Evolutionary conservation across 2,888 invertebrate species (phyloP), one percentile per base, ranked within the genome.

Genomic region (Lissocephala sabroskyi): DNA sequence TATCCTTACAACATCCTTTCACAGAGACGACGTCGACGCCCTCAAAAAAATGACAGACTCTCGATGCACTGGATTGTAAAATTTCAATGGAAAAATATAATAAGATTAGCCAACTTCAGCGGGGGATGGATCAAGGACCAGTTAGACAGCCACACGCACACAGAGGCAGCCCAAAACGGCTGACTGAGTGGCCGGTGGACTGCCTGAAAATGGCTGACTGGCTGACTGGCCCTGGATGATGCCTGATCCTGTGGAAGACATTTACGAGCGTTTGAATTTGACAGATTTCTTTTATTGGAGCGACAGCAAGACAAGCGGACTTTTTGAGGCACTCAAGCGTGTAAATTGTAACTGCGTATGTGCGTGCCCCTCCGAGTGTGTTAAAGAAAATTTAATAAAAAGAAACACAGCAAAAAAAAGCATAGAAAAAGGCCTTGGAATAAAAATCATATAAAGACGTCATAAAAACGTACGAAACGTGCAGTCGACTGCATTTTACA

Each of bases 201-300:
- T 18, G 46, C 9, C 11, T 44, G 49, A 14, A 26, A n/a, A n/a
- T n/a, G 42, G 30, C 45, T 26, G 42, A 35, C 36, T 41, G 41
- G n/a, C 33, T 49, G 28, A 9, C 36, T 44, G 5, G 7, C 3
- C 23, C 23, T 33, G 13, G 3, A 23, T 23, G n/a, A 2, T 41
- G 14, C 19, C 41, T 36, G 32, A 30, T 29, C 33, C 42, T 66
- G 73, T 54, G 50, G 46, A 56, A 64, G 73, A 73, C 73, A 65
- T 73, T 73, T 73, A 73, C 74, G 65, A 76, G 65, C 65, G 52
- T 59, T 65, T 67, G 65, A 73, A 61, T 73, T 73, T 73, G 73
- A 73, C 74, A 73, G 70, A 73, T 73, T 70, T 73, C 59, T 64
- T 73, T 66, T 68, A 66, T 74, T 70, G 64, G 54, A 70, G 51